Base-by-base conservation (phyloP, 2,113 vertebrate species). In the Periophthalmus modestus region DNA sequence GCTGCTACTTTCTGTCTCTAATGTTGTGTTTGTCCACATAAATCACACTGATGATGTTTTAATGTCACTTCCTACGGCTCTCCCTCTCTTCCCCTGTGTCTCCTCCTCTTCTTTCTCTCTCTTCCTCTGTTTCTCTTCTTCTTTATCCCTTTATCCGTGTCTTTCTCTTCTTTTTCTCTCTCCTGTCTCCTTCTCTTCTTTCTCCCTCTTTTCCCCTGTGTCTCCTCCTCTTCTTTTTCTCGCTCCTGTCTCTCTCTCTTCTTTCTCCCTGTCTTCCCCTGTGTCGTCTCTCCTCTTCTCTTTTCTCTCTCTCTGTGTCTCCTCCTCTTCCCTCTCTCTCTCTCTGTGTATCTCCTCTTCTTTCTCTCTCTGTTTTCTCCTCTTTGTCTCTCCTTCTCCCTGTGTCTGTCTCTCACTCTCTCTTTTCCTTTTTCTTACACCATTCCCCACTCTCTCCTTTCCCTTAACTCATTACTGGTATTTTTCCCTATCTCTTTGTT, bases 1-100 rank as follows among this genome's bases (percentile, higher is more conserved):
- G 48, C 86, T 85, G 87, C 82, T 88, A 85, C 36, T 83, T 86
- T 88, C 79, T 82, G 80, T 78, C 83, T 74, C 85, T 89, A 89
- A 90, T 92, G 89, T 87, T 78, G 80, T 74, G 84, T 43, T 68
- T 24, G 69, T 5, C 82, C 82, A 86, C 86, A 92, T 91, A 87
- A 87, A 92, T 92, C 90, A 92, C 85, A 84, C 89, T 91, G 90
- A 92, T 92, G 90, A 86, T 90, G 74, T 91, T 92, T 92, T 92
- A 92, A 92, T 92, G 88, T 91, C 89, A 89, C 89, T 87, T 90
- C 90, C 89, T 90, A 87, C 3, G 87, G 90, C 88, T 89, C 82
- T 66, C 69, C 36, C 36, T 68, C 55, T 74, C 73, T 69, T 66
- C 52, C 77, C 79, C 48, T 15, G 15, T 50, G 15, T 50, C 15